phyloP scores from a whole-genome alignment of 2,888 invertebrate species.

The Pasiphila rectangulata region DNA sequence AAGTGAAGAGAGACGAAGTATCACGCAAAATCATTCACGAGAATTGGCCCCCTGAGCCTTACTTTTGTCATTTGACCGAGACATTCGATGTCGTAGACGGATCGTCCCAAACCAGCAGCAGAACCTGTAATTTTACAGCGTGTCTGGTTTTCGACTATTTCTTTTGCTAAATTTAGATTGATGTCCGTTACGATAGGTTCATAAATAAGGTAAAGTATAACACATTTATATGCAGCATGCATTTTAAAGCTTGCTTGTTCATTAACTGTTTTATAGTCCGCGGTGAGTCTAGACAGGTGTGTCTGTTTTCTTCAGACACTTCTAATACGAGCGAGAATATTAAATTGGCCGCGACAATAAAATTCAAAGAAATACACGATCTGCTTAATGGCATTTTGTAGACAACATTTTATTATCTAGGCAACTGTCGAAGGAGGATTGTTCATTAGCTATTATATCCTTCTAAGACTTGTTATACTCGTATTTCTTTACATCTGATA shows the following conservation, averaged over 20 bases:
- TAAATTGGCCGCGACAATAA: constrained; percentile 58
- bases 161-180: constrained; percentile 30
- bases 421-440: neutral
- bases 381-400: constrained; percentile 43
- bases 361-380: constrained; percentile 47
- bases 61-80: constrained; percentile 28
- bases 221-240: constrained; percentile 35
- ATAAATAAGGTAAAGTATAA: constrained; percentile 24
- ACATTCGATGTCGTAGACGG: constrained; percentile 24
- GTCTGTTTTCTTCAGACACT: constrained; percentile 38
- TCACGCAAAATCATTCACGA: too few species aligned
- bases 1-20: too few species aligned
- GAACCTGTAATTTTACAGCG: constrained; percentile 9
- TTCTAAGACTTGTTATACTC: too few species aligned
- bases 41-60: too few species aligned
- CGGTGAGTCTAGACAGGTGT: constrained; percentile 43
- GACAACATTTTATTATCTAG: constrained; percentile 12
- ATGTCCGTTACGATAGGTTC: constrained; percentile 27
- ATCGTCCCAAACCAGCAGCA: constrained; percentile 12
- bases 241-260: constrained; percentile 42
- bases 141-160: constrained; percentile 5
- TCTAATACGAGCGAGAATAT: constrained; percentile 45
- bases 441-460: neutral
- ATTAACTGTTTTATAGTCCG: constrained; percentile 39
- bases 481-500: too few species aligned